These are phyloP conservation scores for Eupithecia vulgata DNA, from an alignment of 2,888 invertebrate species.

Conservation along the genomic window DNA sequence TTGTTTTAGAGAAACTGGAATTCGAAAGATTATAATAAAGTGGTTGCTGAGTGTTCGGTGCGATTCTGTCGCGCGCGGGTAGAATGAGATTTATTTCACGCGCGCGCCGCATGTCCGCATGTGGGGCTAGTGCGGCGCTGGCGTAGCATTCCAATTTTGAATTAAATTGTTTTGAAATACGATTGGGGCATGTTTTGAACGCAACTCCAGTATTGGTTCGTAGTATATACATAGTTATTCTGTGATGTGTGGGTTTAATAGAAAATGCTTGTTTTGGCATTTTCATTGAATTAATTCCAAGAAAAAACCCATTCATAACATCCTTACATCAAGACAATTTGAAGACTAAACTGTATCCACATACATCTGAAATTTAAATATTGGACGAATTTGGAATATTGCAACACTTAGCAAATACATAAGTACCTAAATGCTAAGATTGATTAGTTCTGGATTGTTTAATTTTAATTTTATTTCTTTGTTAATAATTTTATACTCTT, in stretches of 20 bases:
- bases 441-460: too few species aligned
- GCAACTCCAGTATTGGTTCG: not conserved
- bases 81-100: conserved; percentile 61
- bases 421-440: too few species aligned
- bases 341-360: not conserved
- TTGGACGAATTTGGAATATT: not conserved
- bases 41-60: conserved; percentile 52
- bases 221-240: not conserved
- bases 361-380: not conserved
- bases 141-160: not conserved
- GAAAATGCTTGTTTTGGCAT: not conserved
- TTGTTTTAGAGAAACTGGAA: not conserved
- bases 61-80: conserved; percentile 61
- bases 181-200: conserved; percentile 2
- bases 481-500: too few species aligned
- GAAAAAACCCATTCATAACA: too few species aligned
- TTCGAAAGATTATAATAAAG: conserved; percentile 44
- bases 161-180: conserved; percentile 8
- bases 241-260: not conserved
- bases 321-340: not conserved
- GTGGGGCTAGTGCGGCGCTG: conserved; percentile 28
- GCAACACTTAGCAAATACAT: too few species aligned
- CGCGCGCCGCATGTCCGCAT: conserved; percentile 33
- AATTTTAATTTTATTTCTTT: too few species aligned
- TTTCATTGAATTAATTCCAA: not conserved